These are phyloP conservation scores for Crambe crambe DNA, from an alignment of 37 sponge, comb jelly and placozoan species.

Conservation along the genomic window DNA sequence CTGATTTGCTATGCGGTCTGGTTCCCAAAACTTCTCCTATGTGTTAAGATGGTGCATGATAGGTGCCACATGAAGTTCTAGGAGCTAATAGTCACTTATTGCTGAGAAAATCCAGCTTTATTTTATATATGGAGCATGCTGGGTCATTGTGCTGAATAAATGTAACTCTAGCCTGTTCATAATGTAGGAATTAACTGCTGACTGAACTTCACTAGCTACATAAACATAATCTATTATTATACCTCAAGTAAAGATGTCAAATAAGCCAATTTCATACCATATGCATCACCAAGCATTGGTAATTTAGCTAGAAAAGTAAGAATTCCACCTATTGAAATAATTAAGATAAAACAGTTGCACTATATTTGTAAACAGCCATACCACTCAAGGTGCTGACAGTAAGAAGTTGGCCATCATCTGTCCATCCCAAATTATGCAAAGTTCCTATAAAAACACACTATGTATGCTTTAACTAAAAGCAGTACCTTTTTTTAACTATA, in stretches of 20 bases:
- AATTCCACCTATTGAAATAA: constrained; percentile 53
- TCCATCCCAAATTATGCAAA: constrained; percentile 83
- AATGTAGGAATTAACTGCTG: no score
- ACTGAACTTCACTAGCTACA: no score
- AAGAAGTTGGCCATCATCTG: constrained; percentile 95
- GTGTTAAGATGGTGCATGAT: no score
- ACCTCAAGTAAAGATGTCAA: constrained; percentile 89
- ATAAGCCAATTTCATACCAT: constrained; percentile 77
- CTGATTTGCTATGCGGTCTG: no score
- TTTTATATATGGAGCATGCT: no score
- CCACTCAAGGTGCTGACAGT: constrained; percentile 82
- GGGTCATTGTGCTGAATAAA: no score
- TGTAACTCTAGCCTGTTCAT: not conserved
- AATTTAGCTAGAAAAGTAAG: constrained; percentile 85
- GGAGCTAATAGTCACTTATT: no score
- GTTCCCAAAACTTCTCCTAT: no score
- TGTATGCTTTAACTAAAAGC: not conserved
- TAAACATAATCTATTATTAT: no score
- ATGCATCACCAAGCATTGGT: constrained; percentile 87
- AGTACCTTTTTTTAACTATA: no score
- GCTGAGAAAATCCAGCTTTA: no score
- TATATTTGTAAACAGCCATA: constrained; percentile 8
- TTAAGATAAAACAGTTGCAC: not conserved
- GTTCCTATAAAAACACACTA: constrained; percentile 31
- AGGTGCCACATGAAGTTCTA: no score